Evolutionary conservation across 2,888 invertebrate species (phyloP), one percentile per base, ranked within the genome.

Genomic region (Caenorhabditis doughertyi): DNA sequence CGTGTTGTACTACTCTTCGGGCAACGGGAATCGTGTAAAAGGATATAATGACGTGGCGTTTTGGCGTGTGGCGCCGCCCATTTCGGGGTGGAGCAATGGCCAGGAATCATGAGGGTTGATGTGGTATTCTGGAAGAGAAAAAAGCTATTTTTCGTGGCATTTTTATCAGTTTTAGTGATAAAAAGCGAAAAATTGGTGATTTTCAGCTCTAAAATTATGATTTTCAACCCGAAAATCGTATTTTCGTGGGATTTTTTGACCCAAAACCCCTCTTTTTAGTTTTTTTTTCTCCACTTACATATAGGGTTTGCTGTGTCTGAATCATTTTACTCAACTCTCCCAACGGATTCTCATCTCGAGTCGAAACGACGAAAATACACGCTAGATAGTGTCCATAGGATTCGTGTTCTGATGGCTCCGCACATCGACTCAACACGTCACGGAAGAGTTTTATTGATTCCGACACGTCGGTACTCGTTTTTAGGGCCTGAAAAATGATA

Each of bases 41-140:
- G 94, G 65, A 98, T 95, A 93, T 96, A 97, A 92, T 96, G 96
- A 92, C 96, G 95, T 49, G 97, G 94, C 29, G 96, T 95, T 91
- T 95, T 95, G 35, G 94, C 94, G 35, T 83, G 79, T 7, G 68
- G 51, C 83, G 94, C 93, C 16, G 87, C 84, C 94, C 94, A 94
- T 80, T 89, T 88, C 25, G 92, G 90, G 3, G 84, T 23, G 2
- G 88, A 82, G 51, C 90, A 91, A 71, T 87, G 87, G 3, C 89
- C 83, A 0, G 90, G 89, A 8, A 84, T 84, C 62, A 88, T 71
- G 11, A 79, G 64, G 8, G 81, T 81, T 2, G 82, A 79, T 3
- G 86, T 76, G 8, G 85, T 77, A 70, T 89, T 89, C 90, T 90
- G 71, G 55, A 87, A 82, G 11, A 42, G 53, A 16, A 39, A 16